Base-by-base conservation (phyloP, 2,888 invertebrate genomes). In the Parnassius mnemosyne region DNA sequence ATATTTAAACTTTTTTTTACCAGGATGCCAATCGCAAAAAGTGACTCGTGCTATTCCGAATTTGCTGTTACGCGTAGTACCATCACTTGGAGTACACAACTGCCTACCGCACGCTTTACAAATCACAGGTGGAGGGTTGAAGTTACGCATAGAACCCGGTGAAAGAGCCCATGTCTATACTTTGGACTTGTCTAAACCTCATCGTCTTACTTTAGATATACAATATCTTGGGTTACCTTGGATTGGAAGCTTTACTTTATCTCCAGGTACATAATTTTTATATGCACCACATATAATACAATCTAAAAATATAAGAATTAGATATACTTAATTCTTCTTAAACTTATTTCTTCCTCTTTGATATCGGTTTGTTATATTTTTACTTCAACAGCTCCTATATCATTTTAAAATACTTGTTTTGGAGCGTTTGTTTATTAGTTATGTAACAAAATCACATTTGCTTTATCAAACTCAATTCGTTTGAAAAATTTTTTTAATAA, bases 31-130 rank as follows among this genome's bases (percentile, higher is more conserved):
- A 61, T 79, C 87, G 0, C 82, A 81, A 51, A 85, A 87, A 68
- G 77, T 87, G 10, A 84, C 87, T 1, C 86, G 93, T 3, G 80
- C 93, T 0, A 93, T 95, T 54, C 96, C 96, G 0, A 95, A 96
- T 81, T 95, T 95, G 77, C 82, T 94, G 9, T 91, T 97, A 56
- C 93, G 94, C 50, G 89, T 96, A n/a, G 80, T 95, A 54, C 95
- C 96, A 0, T 95, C 96, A 0, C 85, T 96, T 20, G 92, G 94
- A 7, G 85, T 97, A 12, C 94, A 95, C 87, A 97, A 96, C 81
- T 94, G 94, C 42, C 87, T 97, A 50, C 96, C 96, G 0, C 95
- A 95, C 79, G 94, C 95, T 0, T 80, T 95, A 43, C 93, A 94
- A 75, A 87, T 68, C 3, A 69, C 69, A 0, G 68, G 73, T 1